phyloP scores from a whole-genome alignment of 2,888 invertebrate species.

The Xylota sylvarum region DNA sequence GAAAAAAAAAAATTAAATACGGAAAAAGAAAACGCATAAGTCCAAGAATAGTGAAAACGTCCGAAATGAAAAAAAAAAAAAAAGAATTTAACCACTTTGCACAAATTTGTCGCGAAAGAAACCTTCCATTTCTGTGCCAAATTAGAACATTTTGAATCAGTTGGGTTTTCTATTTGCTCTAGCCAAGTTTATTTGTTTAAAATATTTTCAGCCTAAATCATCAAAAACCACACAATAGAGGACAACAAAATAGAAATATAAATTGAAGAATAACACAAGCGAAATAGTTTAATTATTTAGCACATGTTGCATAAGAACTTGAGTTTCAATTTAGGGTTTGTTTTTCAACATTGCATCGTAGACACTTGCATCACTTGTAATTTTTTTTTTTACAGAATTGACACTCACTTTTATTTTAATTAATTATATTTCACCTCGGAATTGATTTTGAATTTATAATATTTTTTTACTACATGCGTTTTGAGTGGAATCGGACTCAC shows the following conservation, averaged over 20 bases:
- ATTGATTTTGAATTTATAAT: not conserved
- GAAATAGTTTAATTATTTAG: constrained; percentile 43
- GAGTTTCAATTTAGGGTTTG: not conserved
- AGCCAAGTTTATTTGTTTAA: constrained; percentile 27
- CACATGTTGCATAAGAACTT: constrained; percentile 64
- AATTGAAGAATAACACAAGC: constrained; percentile 68
- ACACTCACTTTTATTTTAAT: constrained; percentile 65
- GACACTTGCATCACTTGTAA: constrained; percentile 17
- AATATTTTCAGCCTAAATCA: constrained; percentile 50
- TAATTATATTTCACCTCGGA: constrained; percentile 22
- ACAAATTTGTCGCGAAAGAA: constrained; percentile 50
- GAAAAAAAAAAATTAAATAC: constrained; percentile 33
- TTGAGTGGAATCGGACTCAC: not conserved
- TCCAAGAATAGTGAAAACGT: constrained; percentile 27
- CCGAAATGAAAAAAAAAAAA: not conserved
- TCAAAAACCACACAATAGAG: constrained; percentile 5
- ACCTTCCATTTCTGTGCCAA: constrained; percentile 45
- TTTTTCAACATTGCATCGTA: constrained; percentile 56
- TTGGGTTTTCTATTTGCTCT: constrained; percentile 51
- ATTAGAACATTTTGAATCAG: constrained; percentile 14
- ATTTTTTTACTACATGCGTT: not conserved
- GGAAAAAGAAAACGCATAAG: constrained; percentile 34
- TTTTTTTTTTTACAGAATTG: constrained; percentile 7
- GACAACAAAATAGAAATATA: too few relatives aligned
- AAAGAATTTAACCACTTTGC: constrained; percentile 59